phyloP scores from a whole-genome alignment of 2,888 invertebrate species.

The Penaeus monodon region DNA sequence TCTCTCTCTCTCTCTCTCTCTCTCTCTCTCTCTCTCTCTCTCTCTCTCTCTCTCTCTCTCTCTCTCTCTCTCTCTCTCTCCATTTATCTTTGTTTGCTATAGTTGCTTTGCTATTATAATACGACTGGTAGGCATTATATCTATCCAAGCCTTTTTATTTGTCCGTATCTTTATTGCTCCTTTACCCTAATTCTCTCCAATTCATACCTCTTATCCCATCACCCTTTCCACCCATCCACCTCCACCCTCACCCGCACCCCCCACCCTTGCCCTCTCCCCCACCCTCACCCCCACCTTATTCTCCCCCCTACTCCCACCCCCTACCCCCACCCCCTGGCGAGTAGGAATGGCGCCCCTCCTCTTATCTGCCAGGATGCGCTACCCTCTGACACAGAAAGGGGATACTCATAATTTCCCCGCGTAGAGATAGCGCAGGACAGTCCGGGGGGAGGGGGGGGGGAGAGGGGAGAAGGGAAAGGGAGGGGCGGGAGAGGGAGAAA shows the following conservation, averaged over 20 bases:
- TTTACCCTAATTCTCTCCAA: not conserved
- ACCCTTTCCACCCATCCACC: not conserved
- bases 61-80: too few relatives aligned
- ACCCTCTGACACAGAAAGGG: constrained; percentile 33
- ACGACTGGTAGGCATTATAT: not conserved
- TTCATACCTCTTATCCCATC: not conserved
- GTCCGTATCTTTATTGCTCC: not conserved
- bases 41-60: too few relatives aligned
- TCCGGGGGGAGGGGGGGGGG: not conserved
- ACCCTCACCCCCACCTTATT: not conserved
- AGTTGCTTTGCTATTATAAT: too few relatives aligned
- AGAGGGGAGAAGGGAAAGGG: not conserved
- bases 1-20: too few relatives aligned
- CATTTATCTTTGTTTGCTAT: too few relatives aligned
- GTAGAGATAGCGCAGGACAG: constrained; percentile 40
- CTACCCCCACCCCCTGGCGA: not conserved
- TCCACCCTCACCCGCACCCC: not conserved
- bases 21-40: too few relatives aligned
- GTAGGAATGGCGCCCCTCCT: not conserved
- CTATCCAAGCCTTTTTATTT: not conserved
- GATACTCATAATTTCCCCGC: constrained; percentile 41
- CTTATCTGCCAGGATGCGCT: constrained; percentile 21
- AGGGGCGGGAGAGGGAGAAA: constrained; percentile 1
- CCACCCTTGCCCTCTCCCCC: not conserved
- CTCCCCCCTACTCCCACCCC: not conserved